Evolutionary conservation across 1,140 invertebrate species (phyloP).

Genomic region (Phenacoccus solenopsis): DNA sequence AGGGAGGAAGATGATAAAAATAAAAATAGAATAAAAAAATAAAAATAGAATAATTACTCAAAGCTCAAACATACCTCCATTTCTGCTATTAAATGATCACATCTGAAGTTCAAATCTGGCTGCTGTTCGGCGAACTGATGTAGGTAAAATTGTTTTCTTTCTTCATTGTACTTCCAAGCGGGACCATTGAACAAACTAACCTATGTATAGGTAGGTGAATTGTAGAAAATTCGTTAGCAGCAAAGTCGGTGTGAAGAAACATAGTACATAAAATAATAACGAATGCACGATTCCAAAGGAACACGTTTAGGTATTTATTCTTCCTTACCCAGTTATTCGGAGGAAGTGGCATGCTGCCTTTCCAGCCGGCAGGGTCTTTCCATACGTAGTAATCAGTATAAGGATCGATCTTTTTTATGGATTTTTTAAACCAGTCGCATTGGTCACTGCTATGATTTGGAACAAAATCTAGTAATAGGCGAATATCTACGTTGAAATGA

Average conservation of each 20-base stretch:
- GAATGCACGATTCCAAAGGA: neutral
- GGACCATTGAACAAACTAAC: constrained; percentile 37
- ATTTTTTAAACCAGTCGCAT: constrained; percentile 62
- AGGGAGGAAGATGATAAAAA: no score
- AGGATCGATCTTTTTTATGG: constrained; percentile 39
- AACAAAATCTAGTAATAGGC: constrained; percentile 71
- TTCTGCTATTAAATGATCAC: constrained; percentile 43
- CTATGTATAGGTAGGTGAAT: neutral
- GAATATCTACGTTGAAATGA: constrained; percentile 47
- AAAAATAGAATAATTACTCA: no score
- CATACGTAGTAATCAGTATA: constrained; percentile 68
- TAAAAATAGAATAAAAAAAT: no score
- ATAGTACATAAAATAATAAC: no score
- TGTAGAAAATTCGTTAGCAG: no score
- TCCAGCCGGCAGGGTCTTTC: constrained; percentile 42
- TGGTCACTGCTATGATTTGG: constrained; percentile 71
- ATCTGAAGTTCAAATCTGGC: constrained; percentile 61
- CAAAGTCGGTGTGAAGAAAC: no score
- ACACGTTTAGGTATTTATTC: neutral
- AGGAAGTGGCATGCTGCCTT: constrained; percentile 30
- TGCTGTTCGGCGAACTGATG: constrained; percentile 57
- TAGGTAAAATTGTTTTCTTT: constrained; percentile 55
- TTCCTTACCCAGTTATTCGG: constrained; percentile 69
- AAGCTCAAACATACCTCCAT: constrained; percentile 39
- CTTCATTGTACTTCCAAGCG: constrained; percentile 55